phyloP scores from a whole-genome alignment of 2,113 vertebrate genomes.

The Notarius lentiginosus region DNA sequence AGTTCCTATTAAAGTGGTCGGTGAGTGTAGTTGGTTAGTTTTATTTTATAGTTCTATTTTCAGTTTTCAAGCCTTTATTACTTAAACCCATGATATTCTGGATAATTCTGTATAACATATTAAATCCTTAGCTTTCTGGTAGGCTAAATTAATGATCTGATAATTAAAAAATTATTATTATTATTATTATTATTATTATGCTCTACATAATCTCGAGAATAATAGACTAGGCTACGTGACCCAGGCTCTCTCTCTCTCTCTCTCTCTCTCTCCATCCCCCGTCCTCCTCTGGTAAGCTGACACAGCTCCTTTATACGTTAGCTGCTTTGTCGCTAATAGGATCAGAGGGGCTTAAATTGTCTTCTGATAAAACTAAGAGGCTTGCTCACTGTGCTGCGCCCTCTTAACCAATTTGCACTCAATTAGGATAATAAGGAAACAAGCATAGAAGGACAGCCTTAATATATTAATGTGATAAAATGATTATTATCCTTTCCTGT shows the following conservation, averaged over 20 bases:
- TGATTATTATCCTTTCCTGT: slow-evolving; percentile 71
- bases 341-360: slow-evolving; percentile 85
- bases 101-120: not conserved
- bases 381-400: slow-evolving; percentile 82
- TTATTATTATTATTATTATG: not conserved
- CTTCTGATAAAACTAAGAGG: slow-evolving; percentile 88
- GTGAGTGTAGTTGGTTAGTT: not conserved
- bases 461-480: slow-evolving; percentile 91
- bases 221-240: not conserved
- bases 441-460: slow-evolving; percentile 84
- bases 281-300: slow-evolving; percentile 79
- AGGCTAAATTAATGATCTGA: no score
- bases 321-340: slow-evolving; percentile 88
- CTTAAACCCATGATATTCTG: not conserved
- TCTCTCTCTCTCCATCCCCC: slow-evolving; percentile 53
- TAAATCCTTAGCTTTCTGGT: not conserved
- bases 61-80: not conserved
- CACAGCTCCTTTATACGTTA: slow-evolving; percentile 88
- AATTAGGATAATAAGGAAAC: slow-evolving; percentile 95
- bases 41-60: not conserved
- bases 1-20: no score
- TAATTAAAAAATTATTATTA: not conserved
- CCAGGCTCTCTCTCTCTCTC: not conserved
- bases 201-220: not conserved
- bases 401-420: slow-evolving; percentile 91